Evolutionary conservation across 2,797 vertebrate genomes (phyloP).

Genomic region (Liasis olivaceus): DNA sequence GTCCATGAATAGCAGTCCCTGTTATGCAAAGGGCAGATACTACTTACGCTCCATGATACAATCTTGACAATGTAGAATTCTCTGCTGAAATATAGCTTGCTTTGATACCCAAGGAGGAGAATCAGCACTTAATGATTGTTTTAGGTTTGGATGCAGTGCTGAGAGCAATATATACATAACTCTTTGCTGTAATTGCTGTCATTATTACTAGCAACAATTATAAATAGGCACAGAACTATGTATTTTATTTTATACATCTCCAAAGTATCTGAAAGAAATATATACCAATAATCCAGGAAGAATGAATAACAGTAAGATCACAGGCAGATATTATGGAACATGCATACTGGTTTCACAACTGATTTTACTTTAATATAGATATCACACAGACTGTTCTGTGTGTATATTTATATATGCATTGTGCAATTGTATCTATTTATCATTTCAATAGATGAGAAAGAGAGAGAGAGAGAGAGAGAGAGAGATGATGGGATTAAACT

Average conservation of each 20-base stretch:
- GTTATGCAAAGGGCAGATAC: not conserved
- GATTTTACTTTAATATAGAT: not conserved
- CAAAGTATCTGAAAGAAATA: not conserved
- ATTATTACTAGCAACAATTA: not conserved
- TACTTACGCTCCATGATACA: not conserved
- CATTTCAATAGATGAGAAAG: too few species aligned
- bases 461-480: too few species aligned
- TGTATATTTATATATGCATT: not conserved
- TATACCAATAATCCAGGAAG: not conserved
- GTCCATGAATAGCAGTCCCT: not conserved
- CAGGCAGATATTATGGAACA: not conserved
- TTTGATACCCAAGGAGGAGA: not conserved
- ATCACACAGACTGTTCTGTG: not conserved
- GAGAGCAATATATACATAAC: not conserved
- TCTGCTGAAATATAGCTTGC: not conserved
- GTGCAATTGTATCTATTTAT: not conserved
- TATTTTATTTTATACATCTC: not conserved
- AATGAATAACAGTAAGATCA: not conserved
- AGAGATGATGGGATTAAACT: not conserved
- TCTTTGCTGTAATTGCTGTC: not conserved
- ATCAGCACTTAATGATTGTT: not conserved
- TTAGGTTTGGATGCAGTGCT: not conserved
- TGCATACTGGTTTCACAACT: not conserved
- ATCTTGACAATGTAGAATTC: not conserved
- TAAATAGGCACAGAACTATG: not conserved